Percentiles rank a stretch among this genome's conserved stretches.
phyloP scores from a whole-genome alignment of 2,797 vertebrate genomes.

The Geotrypetes seraphini region DNA sequence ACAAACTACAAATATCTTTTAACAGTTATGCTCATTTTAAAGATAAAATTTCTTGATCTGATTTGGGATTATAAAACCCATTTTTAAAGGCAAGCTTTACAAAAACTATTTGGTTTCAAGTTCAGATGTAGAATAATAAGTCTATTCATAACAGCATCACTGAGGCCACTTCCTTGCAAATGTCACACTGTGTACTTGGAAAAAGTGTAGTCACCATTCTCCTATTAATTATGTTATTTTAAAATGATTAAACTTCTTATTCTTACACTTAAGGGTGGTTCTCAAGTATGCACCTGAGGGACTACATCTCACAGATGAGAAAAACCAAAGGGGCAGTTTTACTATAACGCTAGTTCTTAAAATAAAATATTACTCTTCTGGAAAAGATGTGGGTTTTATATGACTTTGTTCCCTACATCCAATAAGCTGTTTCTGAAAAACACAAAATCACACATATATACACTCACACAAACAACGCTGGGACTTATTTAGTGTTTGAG shows the following conservation, averaged over 20 bases:
- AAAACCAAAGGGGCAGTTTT: background rate
- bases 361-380: no score
- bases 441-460: no score
- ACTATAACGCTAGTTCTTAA: no score
- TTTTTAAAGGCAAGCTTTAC: slow-evolving; percentile 19
- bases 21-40: slow-evolving; percentile 17
- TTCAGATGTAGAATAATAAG: slow-evolving; percentile 45
- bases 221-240: slow-evolving; percentile 26
- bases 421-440: no score
- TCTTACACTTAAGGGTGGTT: slow-evolving; percentile 9
- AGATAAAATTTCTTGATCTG: slow-evolving; percentile 31
- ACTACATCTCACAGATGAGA: background rate
- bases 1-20: slow-evolving; percentile 10
- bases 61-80: slow-evolving; percentile 40
- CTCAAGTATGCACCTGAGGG: slow-evolving; percentile 27
- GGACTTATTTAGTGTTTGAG: no score
- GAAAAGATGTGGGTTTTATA: no score
- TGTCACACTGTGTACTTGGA: slow-evolving; percentile 47
- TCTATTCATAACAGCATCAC: slow-evolving; percentile 34
- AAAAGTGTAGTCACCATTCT: slow-evolving; percentile 34
- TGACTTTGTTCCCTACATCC: no score
- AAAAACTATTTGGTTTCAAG: slow-evolving; percentile 27
- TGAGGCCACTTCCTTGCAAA: slow-evolving; percentile 26
- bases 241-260: slow-evolving; percentile 28
- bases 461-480: no score